Evolutionary conservation across 2,113 vertebrate genomes (phyloP).

Genomic region (Hassar affinis): DNA sequence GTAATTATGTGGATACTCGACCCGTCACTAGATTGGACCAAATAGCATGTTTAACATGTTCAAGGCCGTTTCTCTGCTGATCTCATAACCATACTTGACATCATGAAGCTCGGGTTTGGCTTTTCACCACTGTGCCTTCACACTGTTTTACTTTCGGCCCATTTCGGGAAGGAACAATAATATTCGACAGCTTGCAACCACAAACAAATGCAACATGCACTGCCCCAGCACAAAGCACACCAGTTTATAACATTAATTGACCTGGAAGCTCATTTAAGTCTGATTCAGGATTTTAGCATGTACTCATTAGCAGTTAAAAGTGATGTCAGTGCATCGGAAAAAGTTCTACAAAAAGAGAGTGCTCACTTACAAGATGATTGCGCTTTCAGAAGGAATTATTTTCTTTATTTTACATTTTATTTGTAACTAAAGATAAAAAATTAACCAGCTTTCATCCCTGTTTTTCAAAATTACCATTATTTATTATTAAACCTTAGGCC

Average conservation of each 20-base stretch:
- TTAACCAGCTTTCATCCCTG: background rate
- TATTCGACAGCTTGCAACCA: conserved; percentile 15
- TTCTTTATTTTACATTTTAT: background rate
- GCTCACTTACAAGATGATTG: background rate
- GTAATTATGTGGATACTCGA: conserved; percentile 40
- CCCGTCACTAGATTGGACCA: conserved; percentile 31
- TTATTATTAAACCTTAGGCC: background rate
- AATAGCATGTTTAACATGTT: conserved; percentile 39
- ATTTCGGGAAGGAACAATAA: conserved; percentile 5
- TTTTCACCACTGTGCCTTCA: conserved; percentile 11
- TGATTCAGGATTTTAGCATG: background rate
- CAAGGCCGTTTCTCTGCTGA: conserved; percentile 34
- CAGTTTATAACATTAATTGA: conserved; percentile 9
- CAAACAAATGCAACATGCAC: conserved; percentile 23
- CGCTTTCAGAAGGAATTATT: background rate
- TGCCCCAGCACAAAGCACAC: conserved; percentile 51
- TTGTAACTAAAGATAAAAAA: background rate
- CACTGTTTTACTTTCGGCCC: conserved; percentile 6
- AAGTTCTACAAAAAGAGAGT: background rate
- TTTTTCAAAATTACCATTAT: conserved; percentile 2
- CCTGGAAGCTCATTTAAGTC: background rate
- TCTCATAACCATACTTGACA: conserved; percentile 38
- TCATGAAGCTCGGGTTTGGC: conserved; percentile 31
- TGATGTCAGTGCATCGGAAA: conserved; percentile 6
- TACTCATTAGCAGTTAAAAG: conserved; percentile 7